Conservation (phyloP, 2,113 vertebrate species). For the Paramormyrops kingsleyae region DNA sequence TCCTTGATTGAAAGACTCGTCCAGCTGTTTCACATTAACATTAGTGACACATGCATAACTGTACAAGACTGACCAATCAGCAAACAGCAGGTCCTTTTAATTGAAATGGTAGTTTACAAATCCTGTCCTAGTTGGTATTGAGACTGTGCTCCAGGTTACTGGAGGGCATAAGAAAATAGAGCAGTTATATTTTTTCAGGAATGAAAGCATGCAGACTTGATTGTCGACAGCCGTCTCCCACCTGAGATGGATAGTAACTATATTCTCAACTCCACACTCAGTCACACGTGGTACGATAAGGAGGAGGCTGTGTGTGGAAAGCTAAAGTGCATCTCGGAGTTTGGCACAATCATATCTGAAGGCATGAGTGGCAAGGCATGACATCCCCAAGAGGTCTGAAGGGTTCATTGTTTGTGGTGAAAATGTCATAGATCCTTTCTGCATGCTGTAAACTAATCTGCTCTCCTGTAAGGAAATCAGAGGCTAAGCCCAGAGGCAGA, state of each 20-base stretch:
- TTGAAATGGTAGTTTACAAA: neutral
- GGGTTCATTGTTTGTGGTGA: conserved; percentile 15
- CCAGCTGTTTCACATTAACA: neutral
- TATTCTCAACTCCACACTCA: neutral
- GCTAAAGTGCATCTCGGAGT: conserved; percentile 18
- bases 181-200: neutral
- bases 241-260: neutral
- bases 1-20: neutral
- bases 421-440: conserved; percentile 29
- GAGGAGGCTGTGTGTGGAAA: neutral
- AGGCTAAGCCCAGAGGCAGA: neutral
- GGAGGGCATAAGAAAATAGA: neutral
- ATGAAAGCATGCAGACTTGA: neutral
- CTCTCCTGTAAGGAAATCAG: neutral
- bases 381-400: conserved; percentile 6
- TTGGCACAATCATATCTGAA: conserved; percentile 6
- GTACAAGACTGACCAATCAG: neutral
- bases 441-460: conserved; percentile 24
- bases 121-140: neutral
- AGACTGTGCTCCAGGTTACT: neutral
- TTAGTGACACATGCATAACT: neutral
- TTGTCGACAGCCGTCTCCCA: neutral
- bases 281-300: neutral
- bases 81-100: neutral
- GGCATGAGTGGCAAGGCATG: neutral